phyloP scores from a whole-genome alignment of 1,140 invertebrate species.

The Harpegnathos saltator region DNA sequence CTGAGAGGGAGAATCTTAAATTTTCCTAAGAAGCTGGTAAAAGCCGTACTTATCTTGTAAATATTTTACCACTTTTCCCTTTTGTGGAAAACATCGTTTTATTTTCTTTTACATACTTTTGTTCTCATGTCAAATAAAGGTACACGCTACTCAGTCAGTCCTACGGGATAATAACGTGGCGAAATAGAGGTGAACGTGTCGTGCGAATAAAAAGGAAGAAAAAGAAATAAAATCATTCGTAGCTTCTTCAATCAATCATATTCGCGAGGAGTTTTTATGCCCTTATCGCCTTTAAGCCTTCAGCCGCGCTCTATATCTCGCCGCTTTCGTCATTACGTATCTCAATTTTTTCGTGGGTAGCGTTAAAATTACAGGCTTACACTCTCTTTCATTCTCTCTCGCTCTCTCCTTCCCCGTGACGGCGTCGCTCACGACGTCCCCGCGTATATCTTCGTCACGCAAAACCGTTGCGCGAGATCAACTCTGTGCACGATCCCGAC shows the following conservation, averaged over 20 bases:
- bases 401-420: not conserved
- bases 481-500: no score
- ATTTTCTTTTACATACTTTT: constrained; percentile 59
- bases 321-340: constrained; percentile 55
- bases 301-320: not conserved
- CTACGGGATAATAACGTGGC: not conserved
- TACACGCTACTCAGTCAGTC: not conserved
- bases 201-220: constrained; percentile 11
- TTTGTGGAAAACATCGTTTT: constrained; percentile 64
- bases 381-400: not conserved
- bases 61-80: constrained; percentile 6
- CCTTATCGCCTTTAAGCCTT: constrained; percentile 6
- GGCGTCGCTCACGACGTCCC: constrained; percentile 4
- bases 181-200: not conserved
- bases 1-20: constrained; percentile 72
- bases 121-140: not conserved
- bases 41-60: constrained; percentile 5
- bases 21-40: constrained; percentile 54
- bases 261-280: constrained; percentile 22
- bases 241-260: constrained; percentile 4
- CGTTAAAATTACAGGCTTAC: constrained; percentile 35
- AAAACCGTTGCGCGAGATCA: constrained; percentile 15
- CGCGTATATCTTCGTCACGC: not conserved
- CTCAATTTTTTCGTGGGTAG: constrained; percentile 62
- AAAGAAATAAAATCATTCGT: constrained; percentile 18